Evolutionary conservation across 2,888 invertebrate genomes (phyloP), one percentile per base, ranked within the genome.

Genomic region (Chalcis sispes): DNA sequence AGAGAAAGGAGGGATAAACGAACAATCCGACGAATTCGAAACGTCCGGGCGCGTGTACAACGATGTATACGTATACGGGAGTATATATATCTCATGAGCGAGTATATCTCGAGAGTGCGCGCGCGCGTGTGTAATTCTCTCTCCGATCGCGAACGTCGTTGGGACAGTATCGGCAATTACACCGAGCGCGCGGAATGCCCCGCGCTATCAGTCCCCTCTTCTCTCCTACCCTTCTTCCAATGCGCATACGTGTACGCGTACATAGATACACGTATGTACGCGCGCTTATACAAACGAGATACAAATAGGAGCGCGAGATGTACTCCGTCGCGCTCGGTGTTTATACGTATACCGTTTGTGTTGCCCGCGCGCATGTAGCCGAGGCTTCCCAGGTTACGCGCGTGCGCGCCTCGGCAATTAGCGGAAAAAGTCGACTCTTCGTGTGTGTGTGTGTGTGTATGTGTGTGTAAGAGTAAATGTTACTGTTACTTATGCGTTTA

Each of bases 11-110:
- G 50, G 50, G 50, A 36, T 32, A 77, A 79, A 78, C 79, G 79
- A 79, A 77, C 78, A 77, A 79, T 80, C 78, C 80, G 13, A 29
- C 59, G 74, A 62, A 62, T 73, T 66, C 40, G 66, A 73, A 66
- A 50, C 50, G 74, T n/a, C 54, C 42, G 62, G 74, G 15, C 29
- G 20, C 20, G 32, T 52, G 10, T n/a, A 0, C 4, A 27, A n/a
- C n/a, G n/a, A n/a, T n/a, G n/a, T n/a, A n/a, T n/a, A n/a, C n/a
- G n/a, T n/a, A n/a, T n/a, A n/a, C n/a, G n/a, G n/a, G n/a, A n/a
- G n/a, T n/a, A n/a, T n/a, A n/a, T n/a, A n/a, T n/a, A n/a, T n/a
- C n/a, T n/a, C n/a, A n/a, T n/a, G n/a, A n/a, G n/a, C n/a, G n/a
- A n/a, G n/a, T 13, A 5, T 77, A 80, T 75, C n/a, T n/a, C n/a